Evolutionary conservation across 2,888 invertebrate species (phyloP), one percentile per base, ranked within the genome.

Genomic region (Beris morrisii): DNA sequence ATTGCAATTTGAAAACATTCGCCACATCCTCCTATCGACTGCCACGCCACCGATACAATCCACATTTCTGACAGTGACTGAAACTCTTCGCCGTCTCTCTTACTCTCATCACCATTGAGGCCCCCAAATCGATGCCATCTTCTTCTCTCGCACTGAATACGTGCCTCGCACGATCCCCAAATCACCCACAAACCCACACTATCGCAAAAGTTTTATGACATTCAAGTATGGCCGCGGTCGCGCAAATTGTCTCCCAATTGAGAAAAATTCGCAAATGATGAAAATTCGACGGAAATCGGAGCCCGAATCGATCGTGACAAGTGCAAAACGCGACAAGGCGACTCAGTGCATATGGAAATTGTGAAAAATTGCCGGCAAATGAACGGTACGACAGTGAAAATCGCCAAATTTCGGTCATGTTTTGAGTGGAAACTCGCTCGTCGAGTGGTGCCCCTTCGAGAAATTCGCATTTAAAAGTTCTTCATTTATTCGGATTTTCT

Each of bases 231-330:
- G 68, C 68, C 68, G 64, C 55, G 50, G 64, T 54, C 54, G 64
- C 44, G 64, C 54, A 54, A 63, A 43, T 50, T 59, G 55, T 65
- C 50, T 59, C 38, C 55, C 57, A 32, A 9, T 32, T 50, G 46
- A 64, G 13, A 64, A 54, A 68, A 68, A 64, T 66, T 66, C 64
- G 55, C 66, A 66, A 68, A 68, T 68, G 64, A 68, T 66, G 68
- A 53, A 54, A 64, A 66, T 63, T 54, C 38, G 32, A 32, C 46
- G 48, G 46, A 64, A 61, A 63, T 68, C 57, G 57, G 22, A 30
- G 66, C 48, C 54, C 22, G 9, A 50, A 45, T 56, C n/a, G 30
- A 30, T 48, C 15, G 57, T 15, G 58, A 56, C 48, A 22, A 54
- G 46, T 58, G 53, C 43, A 38, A 63, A 44, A 50, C 28, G 32